A percentile compares a stretch with the other conserved stretches of the same genome.
Conservation (phyloP, 2,888 invertebrate species). For the Ganaspis brasiliensis region DNA sequence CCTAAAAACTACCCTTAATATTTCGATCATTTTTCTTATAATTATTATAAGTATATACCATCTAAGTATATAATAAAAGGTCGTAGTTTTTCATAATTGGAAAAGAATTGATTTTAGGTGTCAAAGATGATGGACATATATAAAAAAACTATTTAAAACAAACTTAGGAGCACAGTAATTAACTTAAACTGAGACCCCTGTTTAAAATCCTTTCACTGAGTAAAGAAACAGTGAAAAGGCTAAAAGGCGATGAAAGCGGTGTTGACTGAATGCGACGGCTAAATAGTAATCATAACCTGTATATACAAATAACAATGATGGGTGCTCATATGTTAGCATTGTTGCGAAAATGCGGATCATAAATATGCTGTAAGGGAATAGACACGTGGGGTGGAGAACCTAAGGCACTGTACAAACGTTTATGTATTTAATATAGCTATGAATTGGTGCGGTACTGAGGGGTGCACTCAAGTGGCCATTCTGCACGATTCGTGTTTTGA, state of each 20-base stretch:
- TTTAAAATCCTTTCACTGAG: background rate
- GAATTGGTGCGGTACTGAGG: slow-evolving; percentile 54
- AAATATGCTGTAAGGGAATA: slow-evolving; percentile 40
- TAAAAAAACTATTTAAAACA: background rate
- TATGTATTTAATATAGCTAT: slow-evolving; percentile 31
- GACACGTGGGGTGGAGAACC: slow-evolving; percentile 36
- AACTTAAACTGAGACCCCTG: background rate
- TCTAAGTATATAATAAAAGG: no score
- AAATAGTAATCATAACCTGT: slow-evolving; percentile 73
- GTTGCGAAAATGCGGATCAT: slow-evolving; percentile 46
- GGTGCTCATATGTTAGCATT: slow-evolving; percentile 28
- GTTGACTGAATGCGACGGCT: slow-evolving; percentile 61
- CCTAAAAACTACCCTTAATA: no score
- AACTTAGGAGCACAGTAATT: slow-evolving; percentile 4
- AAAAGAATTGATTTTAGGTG: no score
- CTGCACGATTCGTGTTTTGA: slow-evolving; percentile 70
- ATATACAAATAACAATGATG: slow-evolving; percentile 67
- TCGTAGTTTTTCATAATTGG: no score
- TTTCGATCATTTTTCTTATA: no score
- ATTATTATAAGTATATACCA: no score
- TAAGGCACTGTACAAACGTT: slow-evolving; percentile 20
- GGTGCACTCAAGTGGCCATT: slow-evolving; percentile 68
- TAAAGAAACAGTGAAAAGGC: slow-evolving; percentile 22
- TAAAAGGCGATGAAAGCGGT: slow-evolving; percentile 17
- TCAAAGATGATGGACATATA: no score